Percentiles rank a stretch among this genome's conserved stretches.
These are phyloP conservation scores for Lepidurus couesii DNA, from an alignment of 1,140 invertebrate genomes.

Conservation along the genomic window DNA sequence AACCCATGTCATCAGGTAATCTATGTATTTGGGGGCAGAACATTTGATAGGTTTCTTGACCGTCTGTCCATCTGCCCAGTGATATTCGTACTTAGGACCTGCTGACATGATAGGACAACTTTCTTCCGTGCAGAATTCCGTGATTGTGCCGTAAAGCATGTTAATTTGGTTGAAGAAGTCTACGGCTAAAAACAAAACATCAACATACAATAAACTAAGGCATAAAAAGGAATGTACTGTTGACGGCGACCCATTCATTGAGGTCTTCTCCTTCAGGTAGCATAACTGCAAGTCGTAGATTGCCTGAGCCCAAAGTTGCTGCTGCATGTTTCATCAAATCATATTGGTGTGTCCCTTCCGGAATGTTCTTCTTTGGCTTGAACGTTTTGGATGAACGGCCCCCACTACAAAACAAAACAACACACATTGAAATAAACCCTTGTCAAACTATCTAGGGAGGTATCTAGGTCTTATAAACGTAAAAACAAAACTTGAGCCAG, in stretches of 20 bases:
- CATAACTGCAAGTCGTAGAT: constrained; percentile 89
- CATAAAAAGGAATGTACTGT: constrained; percentile 66
- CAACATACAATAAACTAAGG: neutral
- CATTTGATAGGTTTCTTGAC: constrained; percentile 99
- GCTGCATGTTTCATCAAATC: constrained; percentile 99
- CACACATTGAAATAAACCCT: neutral
- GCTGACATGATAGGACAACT: constrained; percentile 96
- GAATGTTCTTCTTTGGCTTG: constrained; percentile 98
- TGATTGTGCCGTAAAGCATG: constrained; percentile 99
- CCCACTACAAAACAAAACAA: constrained; percentile 52
- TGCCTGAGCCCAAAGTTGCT: constrained; percentile 94
- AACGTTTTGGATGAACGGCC: constrained; percentile 92
- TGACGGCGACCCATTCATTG: constrained; percentile 99
- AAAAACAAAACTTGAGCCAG: constrained; percentile 1
- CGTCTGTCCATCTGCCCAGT: constrained; percentile 98
- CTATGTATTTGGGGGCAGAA: constrained; percentile 98
- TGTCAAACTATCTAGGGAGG: neutral
- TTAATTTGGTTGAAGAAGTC: constrained; percentile 99
- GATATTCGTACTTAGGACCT: constrained; percentile 98
- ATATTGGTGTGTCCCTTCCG: constrained; percentile 97
- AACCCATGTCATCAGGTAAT: constrained; percentile 99
- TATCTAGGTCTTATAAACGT: neutral
- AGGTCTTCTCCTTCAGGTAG: constrained; percentile 98
- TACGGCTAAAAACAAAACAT: constrained; percentile 66
- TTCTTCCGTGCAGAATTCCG: constrained; percentile 97